Conservation (phyloP, 92 coral and sea anemone genomes). For the Bergia puertoricense region DNA sequence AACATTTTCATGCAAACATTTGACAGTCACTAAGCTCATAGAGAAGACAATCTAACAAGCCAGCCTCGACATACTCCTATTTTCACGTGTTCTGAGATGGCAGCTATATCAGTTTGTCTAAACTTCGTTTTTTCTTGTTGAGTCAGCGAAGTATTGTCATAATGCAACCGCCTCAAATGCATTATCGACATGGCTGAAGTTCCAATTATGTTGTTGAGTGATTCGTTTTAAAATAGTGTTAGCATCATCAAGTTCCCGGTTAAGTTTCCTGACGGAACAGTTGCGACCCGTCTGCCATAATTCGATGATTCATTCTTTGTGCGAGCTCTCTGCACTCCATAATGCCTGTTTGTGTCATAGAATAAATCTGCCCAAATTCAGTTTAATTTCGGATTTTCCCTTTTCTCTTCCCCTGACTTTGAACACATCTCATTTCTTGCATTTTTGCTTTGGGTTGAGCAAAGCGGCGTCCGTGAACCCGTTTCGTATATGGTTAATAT, state of each 20-base stretch:
- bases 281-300: background rate
- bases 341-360: background rate
- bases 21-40: too few species aligned
- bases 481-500: slow-evolving; percentile 77
- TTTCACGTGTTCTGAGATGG: background rate
- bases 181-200: background rate
- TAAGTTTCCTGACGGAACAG: background rate
- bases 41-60: background rate
- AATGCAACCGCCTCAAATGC: background rate
- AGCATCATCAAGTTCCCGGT: background rate
- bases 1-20: background rate
- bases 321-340: background rate
- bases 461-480: slow-evolving; percentile 72
- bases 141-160: background rate
- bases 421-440: background rate
- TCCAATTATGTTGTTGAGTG: background rate
- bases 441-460: slow-evolving; percentile 2
- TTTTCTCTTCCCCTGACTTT: slow-evolving; percentile 42
- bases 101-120: too few species aligned
- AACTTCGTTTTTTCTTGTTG: too few species aligned
- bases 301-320: background rate
- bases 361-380: background rate
- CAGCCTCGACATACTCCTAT: background rate
- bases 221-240: background rate
- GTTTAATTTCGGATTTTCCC: background rate